Base-by-base conservation (phyloP, 2,797 vertebrate genomes). In the Chaetodon trifasciatus region DNA sequence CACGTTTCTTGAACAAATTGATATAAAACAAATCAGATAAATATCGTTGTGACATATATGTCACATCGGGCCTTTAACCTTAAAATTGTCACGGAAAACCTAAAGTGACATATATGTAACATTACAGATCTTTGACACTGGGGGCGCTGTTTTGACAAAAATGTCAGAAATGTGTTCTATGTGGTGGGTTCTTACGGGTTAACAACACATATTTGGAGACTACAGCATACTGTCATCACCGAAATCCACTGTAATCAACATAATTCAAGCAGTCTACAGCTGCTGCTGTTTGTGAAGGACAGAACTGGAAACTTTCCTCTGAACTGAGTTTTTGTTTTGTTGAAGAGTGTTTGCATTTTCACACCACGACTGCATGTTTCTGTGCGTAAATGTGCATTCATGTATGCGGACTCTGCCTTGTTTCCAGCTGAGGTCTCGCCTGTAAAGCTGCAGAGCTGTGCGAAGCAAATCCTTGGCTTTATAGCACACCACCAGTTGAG, bases 401-500 rank as follows among this genome's bases (percentile, higher is more conserved):
- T 77, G 16, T 35, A 0, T 44, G 12, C 35, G 11, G 69, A 21
- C 32, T 46, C 77, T 93, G 94, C 97, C 96, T 92, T 95, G 93
- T 90, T 96, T 97, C 96, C 96, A 98, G 91, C 69, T 93, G 79
- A 96, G 91, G 63, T 95, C 92, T 35, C 53, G 83, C 71, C 74
- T 88, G 83, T 92, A 94, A 89, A 95, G 69, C 87, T 93, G 93
- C 76, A 98, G 92, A 19, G 88, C 81, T 17, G 95, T 95, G 58
- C 94, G 94, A 66, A 99, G 94, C 49, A 98, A 93, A 75, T 98
- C 97, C 92, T 99, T 99, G 21, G 97, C 96, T 77, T 98, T 97
- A 72, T 96, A 99, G 90, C 97, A 98, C 88, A 98, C 93, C 70
- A 97, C 89, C 2, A 94, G 93, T 64, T 94, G 87, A 78, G 86